These are phyloP conservation scores for Tragelaphus buxtoni DNA, from an alignment of 2,113 vertebrate species.

Conservation along the genomic window DNA sequence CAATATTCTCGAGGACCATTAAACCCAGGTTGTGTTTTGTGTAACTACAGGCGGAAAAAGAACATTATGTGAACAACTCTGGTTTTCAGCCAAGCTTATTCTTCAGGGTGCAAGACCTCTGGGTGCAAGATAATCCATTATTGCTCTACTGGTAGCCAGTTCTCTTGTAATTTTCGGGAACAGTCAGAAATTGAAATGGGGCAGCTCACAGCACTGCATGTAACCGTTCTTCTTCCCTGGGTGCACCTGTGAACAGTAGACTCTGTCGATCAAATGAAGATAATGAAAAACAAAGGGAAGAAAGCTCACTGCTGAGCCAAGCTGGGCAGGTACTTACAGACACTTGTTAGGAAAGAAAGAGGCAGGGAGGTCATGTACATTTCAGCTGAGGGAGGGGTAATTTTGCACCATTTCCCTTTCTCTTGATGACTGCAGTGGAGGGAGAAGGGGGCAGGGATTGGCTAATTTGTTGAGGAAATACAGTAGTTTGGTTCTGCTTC, in stretches of 20 bases:
- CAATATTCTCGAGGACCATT: constrained; percentile 5
- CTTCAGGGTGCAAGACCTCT: constrained; percentile 34
- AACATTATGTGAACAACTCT: constrained; percentile 16
- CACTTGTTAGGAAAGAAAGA: constrained; percentile 36
- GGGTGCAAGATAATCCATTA: constrained; percentile 24
- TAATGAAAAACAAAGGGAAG: constrained; percentile 30
- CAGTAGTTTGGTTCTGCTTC: constrained; percentile 48
- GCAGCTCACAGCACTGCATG: background rate
- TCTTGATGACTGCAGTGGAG: constrained; percentile 45
- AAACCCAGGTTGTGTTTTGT: constrained; percentile 18
- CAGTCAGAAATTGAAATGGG: background rate
- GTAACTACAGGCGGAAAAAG: background rate
- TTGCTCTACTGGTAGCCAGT: background rate
- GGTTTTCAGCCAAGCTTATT: constrained; percentile 15
- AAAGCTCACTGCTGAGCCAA: background rate
- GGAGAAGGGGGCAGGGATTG: background rate
- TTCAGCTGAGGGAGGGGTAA: background rate
- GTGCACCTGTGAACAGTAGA: background rate
- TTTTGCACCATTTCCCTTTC: constrained; percentile 36
- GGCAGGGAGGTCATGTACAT: constrained; percentile 22
- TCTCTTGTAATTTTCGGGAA: background rate
- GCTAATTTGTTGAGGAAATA: constrained; percentile 51
- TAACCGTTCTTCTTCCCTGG: constrained; percentile 23
- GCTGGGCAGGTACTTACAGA: background rate
- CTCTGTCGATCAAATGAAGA: constrained; percentile 26